Percentiles rank a stretch among this genome's conserved stretches.
Conservation (phyloP, 2,113 vertebrate genomes). For the Thalassarche chlororhynchos region DNA sequence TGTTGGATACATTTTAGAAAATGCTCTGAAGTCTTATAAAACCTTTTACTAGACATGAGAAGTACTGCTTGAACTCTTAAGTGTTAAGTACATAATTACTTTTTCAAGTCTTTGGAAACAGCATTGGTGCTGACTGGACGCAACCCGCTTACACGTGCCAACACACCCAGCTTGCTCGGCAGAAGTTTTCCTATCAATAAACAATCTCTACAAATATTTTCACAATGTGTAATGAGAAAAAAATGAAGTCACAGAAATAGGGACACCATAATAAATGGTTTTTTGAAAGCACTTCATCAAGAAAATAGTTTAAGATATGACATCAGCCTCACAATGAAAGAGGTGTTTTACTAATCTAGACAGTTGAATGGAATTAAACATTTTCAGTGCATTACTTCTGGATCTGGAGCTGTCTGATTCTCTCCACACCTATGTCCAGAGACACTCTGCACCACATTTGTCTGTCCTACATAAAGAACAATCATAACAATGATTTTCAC, state of each 20-base stretch:
- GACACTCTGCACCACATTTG: not conserved
- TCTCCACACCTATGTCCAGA: not conserved
- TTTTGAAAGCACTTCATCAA: slow-evolving; percentile 64
- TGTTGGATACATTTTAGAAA: not conserved
- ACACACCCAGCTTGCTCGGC: not conserved
- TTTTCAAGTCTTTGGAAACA: slow-evolving; percentile 38
- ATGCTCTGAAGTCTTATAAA: slow-evolving; percentile 12
- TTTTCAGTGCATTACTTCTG: not conserved
- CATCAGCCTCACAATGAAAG: slow-evolving; percentile 22
- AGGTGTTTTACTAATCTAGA: slow-evolving; percentile 40
- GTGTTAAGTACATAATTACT: not conserved
- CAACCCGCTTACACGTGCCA: not conserved
- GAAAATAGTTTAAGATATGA: slow-evolving; percentile 49
- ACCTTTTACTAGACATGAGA: not conserved
- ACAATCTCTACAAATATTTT: slow-evolving; percentile 37
- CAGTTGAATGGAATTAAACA: slow-evolving; percentile 7
- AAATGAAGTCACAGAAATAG: not conserved
- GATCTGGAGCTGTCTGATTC: not conserved
- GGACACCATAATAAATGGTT: not conserved
- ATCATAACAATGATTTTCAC: not conserved
- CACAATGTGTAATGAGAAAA: slow-evolving; percentile 12
- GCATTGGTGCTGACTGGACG: not conserved
- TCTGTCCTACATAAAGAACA: not conserved
- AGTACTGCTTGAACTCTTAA: not conserved
- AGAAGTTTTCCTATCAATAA: slow-evolving; percentile 11